phyloP scores from a whole-genome alignment of 2,797 vertebrate species.

The Eurystomus glaucurus region DNA sequence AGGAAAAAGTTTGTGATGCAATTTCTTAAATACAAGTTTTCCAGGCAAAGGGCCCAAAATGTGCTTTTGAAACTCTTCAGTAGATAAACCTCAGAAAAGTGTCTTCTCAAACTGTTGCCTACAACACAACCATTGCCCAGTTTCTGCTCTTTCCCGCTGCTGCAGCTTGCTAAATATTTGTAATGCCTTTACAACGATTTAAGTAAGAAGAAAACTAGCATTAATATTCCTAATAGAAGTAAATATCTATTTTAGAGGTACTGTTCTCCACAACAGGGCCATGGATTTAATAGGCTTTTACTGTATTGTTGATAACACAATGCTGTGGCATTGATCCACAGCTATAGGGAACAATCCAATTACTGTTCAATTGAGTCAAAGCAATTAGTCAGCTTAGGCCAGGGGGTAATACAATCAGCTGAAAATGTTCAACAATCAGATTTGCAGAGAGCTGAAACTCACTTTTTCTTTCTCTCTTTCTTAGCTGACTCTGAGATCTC shows the following conservation, averaged over 20 bases:
- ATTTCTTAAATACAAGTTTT: neutral
- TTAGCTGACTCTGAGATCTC: slow-evolving; percentile 17
- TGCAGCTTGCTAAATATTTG: neutral
- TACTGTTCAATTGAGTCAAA: slow-evolving; percentile 61
- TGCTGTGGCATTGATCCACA: slow-evolving; percentile 42
- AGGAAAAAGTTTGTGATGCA: rapidly evolving
- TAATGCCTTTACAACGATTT: neutral
- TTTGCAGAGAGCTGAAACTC: slow-evolving; percentile 33
- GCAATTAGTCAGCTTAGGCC: slow-evolving; percentile 60
- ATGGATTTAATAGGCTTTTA: slow-evolving; percentile 56
- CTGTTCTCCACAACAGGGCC: slow-evolving; percentile 26
- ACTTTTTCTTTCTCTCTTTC: slow-evolving; percentile 13
- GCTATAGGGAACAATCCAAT: slow-evolving; percentile 52
- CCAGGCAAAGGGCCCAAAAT: neutral
- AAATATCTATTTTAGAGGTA: slow-evolving; percentile 39
- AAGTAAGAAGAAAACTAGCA: neutral
- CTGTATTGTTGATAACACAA: slow-evolving; percentile 25
- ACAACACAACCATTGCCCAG: neutral
- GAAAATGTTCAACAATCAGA: slow-evolving; percentile 28
- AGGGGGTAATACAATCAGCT: slow-evolving; percentile 58
- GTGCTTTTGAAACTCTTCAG: neutral
- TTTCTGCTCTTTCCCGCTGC: neutral
- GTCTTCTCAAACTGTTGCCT: neutral
- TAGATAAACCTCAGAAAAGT: neutral
- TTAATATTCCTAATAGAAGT: neutral